Evolutionary conservation across 2,888 invertebrate genomes (phyloP), one percentile per base, ranked within the genome.

Genomic region (Nomada hirtipes): DNA sequence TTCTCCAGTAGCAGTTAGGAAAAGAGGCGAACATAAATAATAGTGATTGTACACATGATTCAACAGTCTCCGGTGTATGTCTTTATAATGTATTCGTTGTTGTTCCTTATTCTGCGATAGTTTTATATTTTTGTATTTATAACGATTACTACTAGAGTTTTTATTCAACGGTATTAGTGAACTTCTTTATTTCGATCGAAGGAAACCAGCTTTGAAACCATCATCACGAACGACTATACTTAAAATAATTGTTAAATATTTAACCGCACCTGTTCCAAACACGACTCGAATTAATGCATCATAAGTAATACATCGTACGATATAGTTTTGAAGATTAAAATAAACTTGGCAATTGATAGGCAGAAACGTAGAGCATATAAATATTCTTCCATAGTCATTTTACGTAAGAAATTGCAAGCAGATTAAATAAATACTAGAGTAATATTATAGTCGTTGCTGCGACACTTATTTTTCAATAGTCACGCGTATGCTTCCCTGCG

Each of bases 1-100:
- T 57, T 36, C 42, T 53, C 60, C 57, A 26, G 63, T 61, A 70
- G 55, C 47, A 71, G 47, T 70, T 79, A 74, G n/a, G 55, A 42
- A 42, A n/a, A 50, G 18, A 50, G 10, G 20, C 15, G 4, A 23
- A n/a, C 18, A n/a, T 59, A 29, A 44, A 59, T 70, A 50, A 44
- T 59, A 60, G 47, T 29, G 20, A 60, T 47, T 68, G 20, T 71
- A 76, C 59, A 60, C 68, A 73, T 52, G 67, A 71, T 60, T 63
- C 59, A 71, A 44, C 67, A 80, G 42, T 76, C 80, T 80, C 82
- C 80, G 67, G 82, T 82, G 80, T 69, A 72, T 80, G 76, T 59
- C 80, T 82, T 76, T 80, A 76, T 64, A 57, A 71, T 26, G 50
- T 67, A 64, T 68, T 68, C 59, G 26, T 82, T 50, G 42, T 75